These are phyloP conservation scores for Diorhabda sublineata DNA, from an alignment of 1,140 invertebrate species.

Conservation along the genomic window DNA sequence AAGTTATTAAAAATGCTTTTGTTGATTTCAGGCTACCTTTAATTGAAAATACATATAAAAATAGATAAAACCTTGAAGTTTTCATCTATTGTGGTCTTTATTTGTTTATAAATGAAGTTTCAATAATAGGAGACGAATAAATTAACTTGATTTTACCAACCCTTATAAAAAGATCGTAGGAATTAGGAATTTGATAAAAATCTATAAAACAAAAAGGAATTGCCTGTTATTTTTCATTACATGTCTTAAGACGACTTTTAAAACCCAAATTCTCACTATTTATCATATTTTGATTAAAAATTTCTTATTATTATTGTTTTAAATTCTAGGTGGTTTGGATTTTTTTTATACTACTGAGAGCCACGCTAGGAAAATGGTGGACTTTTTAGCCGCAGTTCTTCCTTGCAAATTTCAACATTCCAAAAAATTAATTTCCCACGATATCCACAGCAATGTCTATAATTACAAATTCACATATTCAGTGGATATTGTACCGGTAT, in stretches of 20 bases:
- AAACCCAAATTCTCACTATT: constrained; percentile 3
- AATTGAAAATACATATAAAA: no score
- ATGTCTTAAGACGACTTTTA: no score
- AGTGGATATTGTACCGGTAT: constrained; percentile 94
- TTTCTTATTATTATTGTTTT: constrained; percentile 20
- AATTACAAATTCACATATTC: constrained; percentile 95
- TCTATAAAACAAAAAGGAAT: constrained; percentile 12
- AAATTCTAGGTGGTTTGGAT: constrained; percentile 83
- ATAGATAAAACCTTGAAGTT: no score
- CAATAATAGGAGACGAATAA: no score
- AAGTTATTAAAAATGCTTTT: constrained; percentile 30
- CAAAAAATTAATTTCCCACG: constrained; percentile 95
- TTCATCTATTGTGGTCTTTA: no score
- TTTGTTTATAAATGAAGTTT: no score
- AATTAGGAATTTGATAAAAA: no score
- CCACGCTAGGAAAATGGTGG: constrained; percentile 91
- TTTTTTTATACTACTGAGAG: constrained; percentile 91
- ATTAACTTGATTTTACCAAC: no score
- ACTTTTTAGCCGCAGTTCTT: constrained; percentile 84
- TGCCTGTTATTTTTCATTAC: not conserved
- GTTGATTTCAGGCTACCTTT: no score
- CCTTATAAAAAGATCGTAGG: no score
- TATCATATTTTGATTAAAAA: constrained; percentile 17
- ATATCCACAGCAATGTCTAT: constrained; percentile 93
- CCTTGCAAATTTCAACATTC: constrained; percentile 84